Percentiles rank a stretch among this genome's conserved stretches.
phyloP scores from a whole-genome alignment of 2,888 invertebrate species.

The Xiphydria camelus region DNA sequence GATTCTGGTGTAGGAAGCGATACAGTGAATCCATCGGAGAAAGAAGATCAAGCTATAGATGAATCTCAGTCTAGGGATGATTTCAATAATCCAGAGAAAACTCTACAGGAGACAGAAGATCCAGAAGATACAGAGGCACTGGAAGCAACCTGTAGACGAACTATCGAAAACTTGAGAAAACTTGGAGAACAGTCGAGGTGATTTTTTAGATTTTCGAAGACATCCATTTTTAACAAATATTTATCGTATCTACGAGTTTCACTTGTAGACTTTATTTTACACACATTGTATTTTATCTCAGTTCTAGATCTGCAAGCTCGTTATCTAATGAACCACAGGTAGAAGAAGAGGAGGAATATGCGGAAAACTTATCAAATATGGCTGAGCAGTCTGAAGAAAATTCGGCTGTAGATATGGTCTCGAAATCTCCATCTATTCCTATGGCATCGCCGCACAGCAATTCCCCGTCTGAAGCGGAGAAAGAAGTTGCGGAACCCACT shows the following conservation, averaged over 20 bases:
- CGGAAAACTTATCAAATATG: conserved; percentile 31
- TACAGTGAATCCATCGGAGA: conserved; percentile 52
- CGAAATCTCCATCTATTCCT: conserved; percentile 33
- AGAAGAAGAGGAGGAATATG: conserved; percentile 30
- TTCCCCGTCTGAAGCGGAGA: background rate
- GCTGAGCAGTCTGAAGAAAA: conserved; percentile 35
- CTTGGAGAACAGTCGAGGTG: conserved; percentile 55
- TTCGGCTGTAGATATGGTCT: conserved; percentile 34
- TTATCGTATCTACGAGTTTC: conserved; percentile 5
- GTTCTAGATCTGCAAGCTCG: conserved; percentile 37
- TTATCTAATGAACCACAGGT: conserved; percentile 36
- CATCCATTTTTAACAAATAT: background rate
- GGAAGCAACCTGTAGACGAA: conserved; percentile 53
- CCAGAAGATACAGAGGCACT: conserved; percentile 48
- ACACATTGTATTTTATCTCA: conserved; percentile 10
- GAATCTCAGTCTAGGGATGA: conserved; percentile 37
- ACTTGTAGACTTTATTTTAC: conserved; percentile 1
- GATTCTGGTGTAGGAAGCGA: conserved; percentile 57
- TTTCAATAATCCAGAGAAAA: conserved; percentile 35
- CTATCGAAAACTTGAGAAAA: conserved; percentile 53
- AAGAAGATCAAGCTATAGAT: conserved; percentile 53
- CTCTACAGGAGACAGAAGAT: conserved; percentile 41
- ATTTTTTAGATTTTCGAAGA: conserved; percentile 1
- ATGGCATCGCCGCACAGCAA: conserved; percentile 5
- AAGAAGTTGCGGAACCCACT: conserved; percentile 17